Evolutionary conservation across 2,888 invertebrate species (phyloP).

Genomic region (Trichogramma evanescens): DNA sequence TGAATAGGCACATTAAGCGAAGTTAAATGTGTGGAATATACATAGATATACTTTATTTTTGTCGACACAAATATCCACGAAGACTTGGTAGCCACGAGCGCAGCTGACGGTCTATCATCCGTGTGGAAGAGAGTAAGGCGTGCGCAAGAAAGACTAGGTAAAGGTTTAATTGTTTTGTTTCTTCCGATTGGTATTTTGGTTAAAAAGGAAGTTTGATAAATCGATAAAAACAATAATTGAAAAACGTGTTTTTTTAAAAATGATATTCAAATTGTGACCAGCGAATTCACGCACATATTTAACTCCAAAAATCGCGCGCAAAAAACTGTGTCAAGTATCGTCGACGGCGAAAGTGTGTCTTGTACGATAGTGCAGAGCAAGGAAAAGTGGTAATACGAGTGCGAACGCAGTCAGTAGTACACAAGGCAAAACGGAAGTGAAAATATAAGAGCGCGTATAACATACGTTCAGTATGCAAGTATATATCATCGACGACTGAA

Average conservation of each 20-base stretch:
- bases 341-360: neutral
- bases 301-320: too few relatives aligned
- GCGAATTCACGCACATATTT: too few relatives aligned
- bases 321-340: too few relatives aligned
- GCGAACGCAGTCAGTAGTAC: neutral
- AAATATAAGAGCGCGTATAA: neutral
- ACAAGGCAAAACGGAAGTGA: neutral
- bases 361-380: neutral
- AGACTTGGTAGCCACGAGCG: conserved; percentile 16
- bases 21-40: conserved; percentile 24
- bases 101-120: neutral
- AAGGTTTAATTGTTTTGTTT: too few relatives aligned
- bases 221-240: neutral
- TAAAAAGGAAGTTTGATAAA: neutral
- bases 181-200: too few relatives aligned
- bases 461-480: neutral
- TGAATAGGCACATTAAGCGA: neutral
- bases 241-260: neutral
- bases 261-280: too few relatives aligned
- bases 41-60: conserved; percentile 46
- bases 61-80: conserved; percentile 43
- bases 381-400: neutral
- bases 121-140: too few relatives aligned
- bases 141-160: too few relatives aligned
- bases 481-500: neutral